Conservation (phyloP, 2,113 vertebrate genomes). For the Lipophrys pholis region DNA sequence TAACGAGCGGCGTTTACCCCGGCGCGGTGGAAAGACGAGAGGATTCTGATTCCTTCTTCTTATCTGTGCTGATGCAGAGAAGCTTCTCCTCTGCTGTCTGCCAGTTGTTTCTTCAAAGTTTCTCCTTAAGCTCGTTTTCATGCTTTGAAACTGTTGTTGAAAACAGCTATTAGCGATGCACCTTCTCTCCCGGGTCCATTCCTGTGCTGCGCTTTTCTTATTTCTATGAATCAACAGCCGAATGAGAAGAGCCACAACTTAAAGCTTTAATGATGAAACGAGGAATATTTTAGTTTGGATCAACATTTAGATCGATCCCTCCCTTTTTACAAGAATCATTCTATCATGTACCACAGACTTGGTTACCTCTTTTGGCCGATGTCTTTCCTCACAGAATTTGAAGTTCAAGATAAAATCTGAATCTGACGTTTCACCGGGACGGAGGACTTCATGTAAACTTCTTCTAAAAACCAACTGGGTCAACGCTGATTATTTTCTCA, state of each 20-base stretch:
- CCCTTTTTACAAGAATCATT: no score
- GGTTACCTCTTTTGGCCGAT: no score
- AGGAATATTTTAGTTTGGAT: no score
- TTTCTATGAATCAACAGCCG: background rate
- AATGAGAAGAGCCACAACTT: no score
- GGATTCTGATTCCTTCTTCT: conserved; percentile 46
- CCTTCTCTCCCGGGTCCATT: background rate
- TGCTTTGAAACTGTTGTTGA: conserved; percentile 12
- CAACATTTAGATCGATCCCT: no score
- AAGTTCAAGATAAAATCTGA: no score
- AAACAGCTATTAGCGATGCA: conserved; percentile 20
- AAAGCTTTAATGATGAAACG: conserved; percentile 9
- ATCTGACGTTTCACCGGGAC: no score
- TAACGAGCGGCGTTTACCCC: conserved; percentile 68
- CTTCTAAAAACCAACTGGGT: no score
- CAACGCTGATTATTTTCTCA: no score
- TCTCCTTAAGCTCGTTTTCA: conserved; percentile 36
- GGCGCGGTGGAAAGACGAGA: conserved; percentile 31
- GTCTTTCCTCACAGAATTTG: no score
- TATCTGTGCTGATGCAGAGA: conserved; percentile 41
- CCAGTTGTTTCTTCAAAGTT: conserved; percentile 55
- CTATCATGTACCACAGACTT: no score
- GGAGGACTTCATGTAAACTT: no score
- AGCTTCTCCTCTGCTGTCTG: conserved; percentile 32
- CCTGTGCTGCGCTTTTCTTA: background rate